Evolutionary conservation across 2,888 invertebrate genomes (phyloP).

Genomic region (Drosophila borealis): DNA sequence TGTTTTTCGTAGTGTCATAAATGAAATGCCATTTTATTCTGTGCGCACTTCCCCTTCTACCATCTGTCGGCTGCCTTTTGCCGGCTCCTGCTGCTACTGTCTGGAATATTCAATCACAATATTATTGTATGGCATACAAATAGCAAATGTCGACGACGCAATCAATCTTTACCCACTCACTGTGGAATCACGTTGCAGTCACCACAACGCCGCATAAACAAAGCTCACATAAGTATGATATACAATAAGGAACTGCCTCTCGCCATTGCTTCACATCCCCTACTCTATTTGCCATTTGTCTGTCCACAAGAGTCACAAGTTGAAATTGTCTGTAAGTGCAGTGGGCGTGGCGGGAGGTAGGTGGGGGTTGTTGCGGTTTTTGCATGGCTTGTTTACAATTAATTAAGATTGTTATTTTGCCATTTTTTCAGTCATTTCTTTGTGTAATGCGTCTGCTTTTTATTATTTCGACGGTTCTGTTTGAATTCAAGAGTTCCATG

Average conservation of each 20-base stretch:
- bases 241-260: constrained; percentile 1
- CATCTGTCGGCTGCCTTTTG: not conserved
- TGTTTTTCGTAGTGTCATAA: constrained; percentile 62
- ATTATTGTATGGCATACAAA: constrained; percentile 69
- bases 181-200: constrained; percentile 26
- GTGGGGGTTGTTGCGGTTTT: constrained; percentile 26
- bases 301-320: constrained; percentile 19
- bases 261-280: not conserved
- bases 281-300: constrained; percentile 23
- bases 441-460: constrained; percentile 2
- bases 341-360: not conserved
- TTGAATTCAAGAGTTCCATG: not conserved
- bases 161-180: constrained; percentile 51
- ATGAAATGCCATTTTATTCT: constrained; percentile 62
- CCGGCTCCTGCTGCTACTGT: constrained; percentile 1
- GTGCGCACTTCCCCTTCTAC: not conserved
- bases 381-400: constrained; percentile 74
- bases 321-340: constrained; percentile 34
- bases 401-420: constrained; percentile 67
- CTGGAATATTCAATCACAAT: constrained; percentile 71
- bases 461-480: constrained; percentile 1
- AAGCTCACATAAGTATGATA: constrained; percentile 25
- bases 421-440: constrained; percentile 63
- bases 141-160: constrained; percentile 60
- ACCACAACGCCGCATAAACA: constrained; percentile 27